phyloP scores from a whole-genome alignment of 2,797 vertebrate species.

The Trematocara caparti region DNA sequence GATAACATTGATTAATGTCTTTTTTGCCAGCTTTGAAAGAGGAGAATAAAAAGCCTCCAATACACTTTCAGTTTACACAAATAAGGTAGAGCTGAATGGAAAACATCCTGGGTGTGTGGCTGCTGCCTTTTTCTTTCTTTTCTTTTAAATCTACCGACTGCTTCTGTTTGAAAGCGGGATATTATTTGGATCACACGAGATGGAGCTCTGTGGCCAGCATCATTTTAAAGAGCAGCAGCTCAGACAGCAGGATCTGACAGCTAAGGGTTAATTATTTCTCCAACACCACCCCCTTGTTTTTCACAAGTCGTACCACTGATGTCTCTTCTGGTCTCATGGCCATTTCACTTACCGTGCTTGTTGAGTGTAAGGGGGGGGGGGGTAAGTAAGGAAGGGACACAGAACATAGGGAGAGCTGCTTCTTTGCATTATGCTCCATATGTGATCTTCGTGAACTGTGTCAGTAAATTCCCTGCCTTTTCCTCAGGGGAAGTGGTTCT shows the following conservation, averaged over 20 bases:
- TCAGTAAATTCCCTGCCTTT: slow-evolving; percentile 56
- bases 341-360: slow-evolving; percentile 48
- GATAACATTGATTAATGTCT: slow-evolving; percentile 8
- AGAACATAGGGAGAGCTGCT: slow-evolving; percentile 26
- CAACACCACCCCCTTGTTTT: slow-evolving; percentile 60
- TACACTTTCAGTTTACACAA: not conserved
- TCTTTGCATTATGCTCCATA: slow-evolving; percentile 33
- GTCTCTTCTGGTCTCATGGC: slow-evolving; percentile 57
- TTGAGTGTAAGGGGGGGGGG: slow-evolving; percentile 12
- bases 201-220: slow-evolving; percentile 15
- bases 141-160: not conserved
- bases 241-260: slow-evolving; percentile 34
- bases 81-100: not conserved
- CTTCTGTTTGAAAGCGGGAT: slow-evolving; percentile 20
- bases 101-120: not conserved
- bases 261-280: slow-evolving; percentile 69
- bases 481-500: slow-evolving; percentile 53
- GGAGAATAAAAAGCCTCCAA: not conserved
- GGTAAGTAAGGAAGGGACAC: slow-evolving; percentile 9
- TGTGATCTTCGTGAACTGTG: slow-evolving; percentile 53
- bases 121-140: not conserved
- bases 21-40: slow-evolving; percentile 1
- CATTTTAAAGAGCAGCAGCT: slow-evolving; percentile 11
- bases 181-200: slow-evolving; percentile 8
- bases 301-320: slow-evolving; percentile 63